phyloP scores from a whole-genome alignment of 1,140 invertebrate species.

The Vanessa atalanta region DNA sequence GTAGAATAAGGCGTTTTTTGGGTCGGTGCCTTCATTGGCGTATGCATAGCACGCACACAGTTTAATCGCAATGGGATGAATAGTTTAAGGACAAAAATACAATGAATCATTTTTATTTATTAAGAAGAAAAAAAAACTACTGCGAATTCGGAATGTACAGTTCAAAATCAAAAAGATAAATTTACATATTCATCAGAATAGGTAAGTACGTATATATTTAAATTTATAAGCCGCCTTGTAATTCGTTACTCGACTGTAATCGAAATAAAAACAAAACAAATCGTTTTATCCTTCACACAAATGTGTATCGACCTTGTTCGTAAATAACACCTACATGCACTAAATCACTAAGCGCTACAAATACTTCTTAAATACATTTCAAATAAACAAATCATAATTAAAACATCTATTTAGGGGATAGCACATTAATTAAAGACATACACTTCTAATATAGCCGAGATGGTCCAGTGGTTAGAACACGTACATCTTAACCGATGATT shows the following conservation, averaged over 20 bases:
- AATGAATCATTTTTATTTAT: no score
- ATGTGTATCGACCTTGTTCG: constrained; percentile 23
- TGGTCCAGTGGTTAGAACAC: no score
- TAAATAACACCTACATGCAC: constrained; percentile 25
- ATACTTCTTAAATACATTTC: constrained; percentile 5
- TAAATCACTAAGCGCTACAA: constrained; percentile 36
- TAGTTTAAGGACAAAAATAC: no score
- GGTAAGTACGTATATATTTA: background rate
- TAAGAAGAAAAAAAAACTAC: no score
- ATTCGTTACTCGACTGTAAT: background rate
- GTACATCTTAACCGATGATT: no score
- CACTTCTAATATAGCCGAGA: no score
- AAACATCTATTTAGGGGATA: background rate
- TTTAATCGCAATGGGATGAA: no score
- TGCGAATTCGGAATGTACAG: no score
- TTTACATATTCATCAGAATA: background rate
- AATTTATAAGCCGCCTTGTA: background rate
- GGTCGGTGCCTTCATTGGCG: no score
- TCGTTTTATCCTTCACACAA: constrained; percentile 37
- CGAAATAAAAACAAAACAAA: constrained; percentile 19
- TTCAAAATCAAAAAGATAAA: background rate
- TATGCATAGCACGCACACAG: no score
- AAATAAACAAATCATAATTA: constrained; percentile 3
- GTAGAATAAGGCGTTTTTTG: no score
- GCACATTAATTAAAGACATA: background rate